Evolutionary conservation across 2,797 vertebrate species (phyloP).

Genomic region (Bufotes viridis): DNA sequence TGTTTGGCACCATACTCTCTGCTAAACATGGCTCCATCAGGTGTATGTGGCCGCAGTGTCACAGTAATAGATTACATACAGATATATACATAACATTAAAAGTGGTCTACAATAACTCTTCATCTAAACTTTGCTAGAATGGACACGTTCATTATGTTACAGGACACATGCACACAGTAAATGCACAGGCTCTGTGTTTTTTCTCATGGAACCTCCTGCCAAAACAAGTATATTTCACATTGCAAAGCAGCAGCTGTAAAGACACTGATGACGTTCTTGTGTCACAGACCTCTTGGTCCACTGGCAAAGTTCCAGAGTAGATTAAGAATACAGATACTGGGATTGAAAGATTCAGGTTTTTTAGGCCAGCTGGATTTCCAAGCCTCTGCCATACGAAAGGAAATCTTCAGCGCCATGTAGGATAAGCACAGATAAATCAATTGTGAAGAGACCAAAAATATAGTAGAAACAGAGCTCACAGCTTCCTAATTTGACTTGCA

Average conservation of each 20-base stretch:
- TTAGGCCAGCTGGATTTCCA: conserved; percentile 33
- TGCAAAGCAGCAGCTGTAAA: conserved; percentile 42
- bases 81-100: neutral
- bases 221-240: conserved; percentile 53
- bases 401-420: neutral
- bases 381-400: conserved; percentile 3
- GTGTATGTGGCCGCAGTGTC: neutral
- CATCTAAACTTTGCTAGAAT: too few relatives aligned
- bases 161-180: neutral
- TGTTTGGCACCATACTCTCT: neutral
- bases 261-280: conserved; percentile 45
- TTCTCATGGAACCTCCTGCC: conserved; percentile 48
- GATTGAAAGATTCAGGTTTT: conserved; percentile 19
- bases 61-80: neutral
- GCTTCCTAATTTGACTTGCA: conserved; percentile 39
- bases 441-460: neutral
- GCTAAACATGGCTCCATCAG: neutral
- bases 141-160: neutral
- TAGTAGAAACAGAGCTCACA: neutral
- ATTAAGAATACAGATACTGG: conserved; percentile 40
- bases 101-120: neutral
- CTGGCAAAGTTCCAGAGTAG: conserved; percentile 41
- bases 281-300: conserved; percentile 48
- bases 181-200: neutral
- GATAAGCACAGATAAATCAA: conserved; percentile 26